A percentile compares a stretch with the other conserved stretches of the same genome.
phyloP scores from a whole-genome alignment of 2,113 vertebrate species.

The Pangasianodon gigas region DNA sequence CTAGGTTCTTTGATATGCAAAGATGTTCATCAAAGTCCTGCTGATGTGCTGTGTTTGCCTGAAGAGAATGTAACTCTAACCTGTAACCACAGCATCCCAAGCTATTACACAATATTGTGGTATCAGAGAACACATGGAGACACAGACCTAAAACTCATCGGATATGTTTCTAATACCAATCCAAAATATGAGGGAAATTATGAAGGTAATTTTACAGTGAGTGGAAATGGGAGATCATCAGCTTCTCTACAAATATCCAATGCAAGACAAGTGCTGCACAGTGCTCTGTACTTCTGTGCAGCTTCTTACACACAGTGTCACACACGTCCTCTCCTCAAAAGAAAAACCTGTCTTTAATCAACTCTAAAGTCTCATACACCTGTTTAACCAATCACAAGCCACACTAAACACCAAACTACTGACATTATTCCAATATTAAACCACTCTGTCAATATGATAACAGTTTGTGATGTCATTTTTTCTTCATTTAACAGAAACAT shows the following conservation, averaged over 20 bases:
- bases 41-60: constrained; percentile 15
- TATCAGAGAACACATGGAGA: constrained; percentile 36
- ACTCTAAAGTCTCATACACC: constrained; percentile 2
- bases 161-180: neutral
- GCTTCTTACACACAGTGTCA: constrained; percentile 48
- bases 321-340: constrained; percentile 1
- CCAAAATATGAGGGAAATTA: constrained; percentile 19
- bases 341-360: constrained; percentile 35
- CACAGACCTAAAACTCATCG: constrained; percentile 38
- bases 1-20: constrained; percentile 9
- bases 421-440: neutral
- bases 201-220: constrained; percentile 50
- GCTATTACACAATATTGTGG: constrained; percentile 44
- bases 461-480: neutral
- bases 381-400: neutral
- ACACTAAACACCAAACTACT: neutral
- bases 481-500: neutral
- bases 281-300: constrained; percentile 62
- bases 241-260: constrained; percentile 51
- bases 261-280: constrained; percentile 25
- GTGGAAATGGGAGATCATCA: constrained; percentile 55
- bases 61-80: constrained; percentile 23
- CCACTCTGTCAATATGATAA: too few relatives aligned
- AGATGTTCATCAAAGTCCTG: constrained; percentile 44
- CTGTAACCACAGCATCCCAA: constrained; percentile 33